Evolutionary conservation across 2,797 vertebrate species (phyloP), one percentile per base, ranked within the genome.

Genomic region (Eremophila alpestris): DNA sequence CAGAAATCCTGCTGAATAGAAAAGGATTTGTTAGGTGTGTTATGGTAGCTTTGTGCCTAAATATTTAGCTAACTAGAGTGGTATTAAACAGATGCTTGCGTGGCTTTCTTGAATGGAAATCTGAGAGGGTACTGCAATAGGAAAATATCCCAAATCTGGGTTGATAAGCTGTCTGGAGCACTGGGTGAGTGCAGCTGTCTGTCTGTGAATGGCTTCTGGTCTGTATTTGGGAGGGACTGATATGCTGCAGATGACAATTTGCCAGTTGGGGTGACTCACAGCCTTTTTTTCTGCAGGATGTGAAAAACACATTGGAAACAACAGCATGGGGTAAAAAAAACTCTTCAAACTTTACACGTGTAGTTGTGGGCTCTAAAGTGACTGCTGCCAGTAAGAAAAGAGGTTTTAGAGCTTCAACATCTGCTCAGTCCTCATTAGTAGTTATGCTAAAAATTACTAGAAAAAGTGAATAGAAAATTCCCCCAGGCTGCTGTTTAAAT

Each of bases 391-490:
- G 40, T 91, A 85, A 91, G 60, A 59, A 89, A 90, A 78, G 58
- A 77, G 49, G 30, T 94, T 93, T 92, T 86, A 62, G 73, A 91
- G 79, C 69, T 91, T 83, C 62, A 86, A 55, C 94, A 93, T 95
- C 91, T 96, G 93, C 69, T 94, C 3, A 0, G 51, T 75, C 49
- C 73, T 92, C 1, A 2, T 86, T 94, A 91, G 82, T 30, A 78
- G 54, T 93, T 95, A 88, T 52, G 51, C 40, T 93, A 91, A 94
- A 96, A 93, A 94, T 95, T 89, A 89, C 81, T 94, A 92, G 68
- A 38, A 71, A 83, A 87, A 93, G n/a, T 55, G 69, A 95, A 75
- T 27, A 87, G 87, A 94, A 93, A 87, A 90, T 69, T 17, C 73
- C 91, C 54, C 38, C 38, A 64, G 91, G 94, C 76, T 65, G 69